Evolutionary conservation across 2,113 vertebrate species (phyloP).

Genomic region (Buteo buteo): DNA sequence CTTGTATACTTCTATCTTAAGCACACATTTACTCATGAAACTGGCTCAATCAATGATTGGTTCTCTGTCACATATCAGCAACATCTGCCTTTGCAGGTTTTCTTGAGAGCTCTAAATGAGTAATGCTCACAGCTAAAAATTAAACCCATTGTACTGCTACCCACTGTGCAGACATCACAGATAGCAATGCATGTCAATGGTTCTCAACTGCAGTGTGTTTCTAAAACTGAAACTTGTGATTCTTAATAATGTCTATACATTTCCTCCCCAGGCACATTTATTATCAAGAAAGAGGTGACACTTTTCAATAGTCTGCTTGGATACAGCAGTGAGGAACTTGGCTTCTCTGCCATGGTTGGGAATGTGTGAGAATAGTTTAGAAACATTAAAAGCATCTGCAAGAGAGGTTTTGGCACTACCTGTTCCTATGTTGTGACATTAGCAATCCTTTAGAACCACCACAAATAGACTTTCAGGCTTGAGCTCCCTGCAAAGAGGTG

Average conservation of each 20-base stretch:
- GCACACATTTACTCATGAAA: neutral
- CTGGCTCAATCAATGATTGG: neutral
- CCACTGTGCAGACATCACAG: neutral
- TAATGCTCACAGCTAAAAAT: neutral
- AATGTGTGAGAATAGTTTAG: neutral
- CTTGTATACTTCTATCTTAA: neutral
- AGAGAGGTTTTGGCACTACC: neutral
- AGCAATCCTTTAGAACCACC: neutral
- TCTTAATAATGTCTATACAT: neutral
- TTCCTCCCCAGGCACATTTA: neutral
- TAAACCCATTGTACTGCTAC: neutral
- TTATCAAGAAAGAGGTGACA: neutral
- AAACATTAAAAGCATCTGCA: neutral
- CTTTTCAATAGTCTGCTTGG: neutral
- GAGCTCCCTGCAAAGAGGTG: neutral
- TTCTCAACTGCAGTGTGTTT: neutral
- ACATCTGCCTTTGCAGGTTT: neutral
- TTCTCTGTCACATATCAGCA: neutral
- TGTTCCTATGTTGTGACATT: neutral
- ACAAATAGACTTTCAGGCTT: neutral
- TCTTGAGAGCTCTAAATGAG: neutral
- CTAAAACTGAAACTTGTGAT: neutral
- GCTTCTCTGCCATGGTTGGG: neutral
- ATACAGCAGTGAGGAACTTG: neutral
- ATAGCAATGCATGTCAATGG: rapidly evolving